Evolutionary conservation across 1,140 invertebrate species (phyloP), one percentile per base, ranked within the genome.

Genomic region (Neotoxoptera formosana): DNA sequence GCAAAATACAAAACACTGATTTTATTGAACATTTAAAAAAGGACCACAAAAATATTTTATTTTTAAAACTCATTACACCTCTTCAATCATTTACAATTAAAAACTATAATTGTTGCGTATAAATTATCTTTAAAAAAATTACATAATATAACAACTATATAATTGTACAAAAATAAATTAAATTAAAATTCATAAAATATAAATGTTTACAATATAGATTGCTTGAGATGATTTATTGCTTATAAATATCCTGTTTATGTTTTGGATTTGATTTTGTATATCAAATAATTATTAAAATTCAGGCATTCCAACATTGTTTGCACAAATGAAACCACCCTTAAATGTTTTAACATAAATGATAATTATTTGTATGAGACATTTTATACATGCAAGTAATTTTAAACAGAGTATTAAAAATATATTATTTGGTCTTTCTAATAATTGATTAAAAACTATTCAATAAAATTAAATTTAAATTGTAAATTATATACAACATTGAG

Each of bases 121-220:
- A 91, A 60, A 60, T 90, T 90, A 90, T n/a, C 14, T 67, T 67
- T 23, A 60, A 45, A 91, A 76, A 91, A 47, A 41, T 91, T 91
- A 91, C 56, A 91, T 76, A 47, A 17, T 53, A 76, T 91, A 89
- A 89, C 36, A 90, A 83, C 34, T 81, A 14, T n/a, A 67, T 81
- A 81, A 83, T 34, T 51, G 17, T 91, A 91, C 41, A 83, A 81
- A 91, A 91, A 91, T 83, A 36, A 91, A 81, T 34, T 83, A 91
- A 48, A 67, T 45, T 90, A 67, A 67, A 90, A 45, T 60, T 7
- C 7, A 51, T 36, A 90, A 90, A 60, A 90, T 90, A 36, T 34
- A 89, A 53, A 86, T 47, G 86, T 51, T 51, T 87, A 47, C 17
- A 87, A n/a, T n/a, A 84, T 45, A 84, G 23, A 23, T 47, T 88